Evolutionary conservation across 2,888 invertebrate species (phyloP).

Genomic region (Tillus elongatus): DNA sequence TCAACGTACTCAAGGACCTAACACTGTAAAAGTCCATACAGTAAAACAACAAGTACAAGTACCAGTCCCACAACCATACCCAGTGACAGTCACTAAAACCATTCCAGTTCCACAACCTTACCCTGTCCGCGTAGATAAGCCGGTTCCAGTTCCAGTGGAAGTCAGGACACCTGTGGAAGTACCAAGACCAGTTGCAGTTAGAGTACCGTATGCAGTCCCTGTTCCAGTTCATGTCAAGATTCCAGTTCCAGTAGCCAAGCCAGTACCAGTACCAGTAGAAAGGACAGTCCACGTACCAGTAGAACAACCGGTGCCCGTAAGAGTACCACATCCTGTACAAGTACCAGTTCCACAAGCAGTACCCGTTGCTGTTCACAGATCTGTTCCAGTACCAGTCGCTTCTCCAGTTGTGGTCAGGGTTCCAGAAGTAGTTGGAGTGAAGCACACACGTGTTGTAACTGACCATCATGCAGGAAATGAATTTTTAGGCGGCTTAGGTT

Average conservation of each 20-base stretch:
- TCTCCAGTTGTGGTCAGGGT: constrained; percentile 27
- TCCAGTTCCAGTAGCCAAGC: constrained; percentile 27
- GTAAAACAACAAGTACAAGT: constrained; percentile 27
- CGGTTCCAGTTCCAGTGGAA: constrained; percentile 24
- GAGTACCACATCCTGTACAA: constrained; percentile 25
- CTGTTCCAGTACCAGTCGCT: constrained; percentile 26
- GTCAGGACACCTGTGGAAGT: constrained; percentile 27
- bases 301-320: constrained; percentile 27
- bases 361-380: constrained; percentile 25
- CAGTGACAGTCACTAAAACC: constrained; percentile 25
- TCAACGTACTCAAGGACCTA: background rate
- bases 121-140: constrained; percentile 21
- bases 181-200: constrained; percentile 27
- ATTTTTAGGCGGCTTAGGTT: background rate
- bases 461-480: too few species aligned
- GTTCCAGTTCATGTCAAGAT: constrained; percentile 24
- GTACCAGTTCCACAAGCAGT: constrained; percentile 27
- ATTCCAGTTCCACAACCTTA: constrained; percentile 32
- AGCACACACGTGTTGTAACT: background rate
- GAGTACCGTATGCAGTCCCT: constrained; percentile 26
- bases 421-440: constrained; percentile 19
- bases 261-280: constrained; percentile 26
- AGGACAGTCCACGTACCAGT: constrained; percentile 26
- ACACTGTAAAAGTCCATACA: constrained; percentile 17
- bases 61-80: constrained; percentile 22